Base-by-base conservation (phyloP, 2,113 vertebrate genomes). In the Petroica traversi region DNA sequence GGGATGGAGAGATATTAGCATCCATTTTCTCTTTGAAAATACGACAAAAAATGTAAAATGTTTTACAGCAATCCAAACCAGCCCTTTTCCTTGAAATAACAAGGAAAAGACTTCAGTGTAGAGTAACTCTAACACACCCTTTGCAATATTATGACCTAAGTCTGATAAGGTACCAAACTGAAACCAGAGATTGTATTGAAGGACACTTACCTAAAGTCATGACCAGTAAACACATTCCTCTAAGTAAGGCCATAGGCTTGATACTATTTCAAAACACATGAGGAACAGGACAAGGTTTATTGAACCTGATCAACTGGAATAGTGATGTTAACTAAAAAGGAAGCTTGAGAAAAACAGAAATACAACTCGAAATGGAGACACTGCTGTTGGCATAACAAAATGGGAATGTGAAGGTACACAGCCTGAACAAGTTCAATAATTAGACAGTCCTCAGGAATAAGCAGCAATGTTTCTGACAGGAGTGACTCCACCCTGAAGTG, bases 371-470 rank as follows among this genome's bases (percentile, higher is more conserved):
- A 93, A 75, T 3, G 3, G 24, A 92, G 75, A 68, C 33, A 17
- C 28, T 31, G 19, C 36, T 89, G 69, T 31, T 76, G 85, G 81
- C 80, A 25, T 43, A 83, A 89, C 87, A 77, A 54, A 94, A 72
- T 7, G 84, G 95, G 52, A 92, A 91, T 54, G 81, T 49, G 85
- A 91, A 95, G 29, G 91, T 81, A 94, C 93, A 64, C 45, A 88
- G 92, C 54, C 95, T 79, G 75, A 94, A 91, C 81, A 96, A 95
- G 95, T 94, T 88, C 79, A 94, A 84, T 88, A 85, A 92, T 91
- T 89, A 92, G 88, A 75, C 12, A 71, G 72, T 64, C 81, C 72
- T 84, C 59, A 74, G 59, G 88, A 85, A 91, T 41, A 78, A 82
- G 76, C 72, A 94, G 69, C 46, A 87, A 68, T 74, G 54, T 59